Evolutionary conservation across 1,140 invertebrate species (phyloP).

Genomic region (Stenopsyche tienmushanensis): DNA sequence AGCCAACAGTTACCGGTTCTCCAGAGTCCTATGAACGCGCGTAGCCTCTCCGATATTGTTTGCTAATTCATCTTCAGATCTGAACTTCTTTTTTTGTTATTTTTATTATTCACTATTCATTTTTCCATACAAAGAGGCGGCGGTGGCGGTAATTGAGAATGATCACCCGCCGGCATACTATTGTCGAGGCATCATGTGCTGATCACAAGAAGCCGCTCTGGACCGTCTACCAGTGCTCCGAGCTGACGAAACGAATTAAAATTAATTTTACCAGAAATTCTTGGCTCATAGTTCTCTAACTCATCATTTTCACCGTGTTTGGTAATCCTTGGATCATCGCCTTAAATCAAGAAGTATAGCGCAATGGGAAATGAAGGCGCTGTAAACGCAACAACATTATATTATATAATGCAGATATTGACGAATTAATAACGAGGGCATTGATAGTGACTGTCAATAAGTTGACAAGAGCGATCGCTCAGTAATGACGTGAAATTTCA

Average conservation of each 20-base stretch:
- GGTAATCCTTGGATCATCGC: too few species aligned
- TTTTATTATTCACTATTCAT: neutral
- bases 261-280: neutral
- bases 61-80: slow-evolving; percentile 24
- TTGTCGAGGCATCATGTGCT: slow-evolving; percentile 1
- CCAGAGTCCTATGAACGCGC: neutral
- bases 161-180: slow-evolving; percentile 12
- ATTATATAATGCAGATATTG: too few species aligned
- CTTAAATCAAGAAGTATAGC: too few species aligned
- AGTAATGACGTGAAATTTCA: too few species aligned
- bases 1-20: slow-evolving; percentile 18
- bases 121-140: slow-evolving; percentile 24
- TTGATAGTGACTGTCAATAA: too few species aligned
- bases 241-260: neutral
- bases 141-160: slow-evolving; percentile 1
- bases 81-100: neutral
- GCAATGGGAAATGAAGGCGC: too few species aligned
- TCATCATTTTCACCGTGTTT: too few species aligned
- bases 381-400: too few species aligned
- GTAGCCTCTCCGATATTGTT: slow-evolving; percentile 15
- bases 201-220: slow-evolving; percentile 11
- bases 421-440: too few species aligned
- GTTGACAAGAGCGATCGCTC: too few species aligned
- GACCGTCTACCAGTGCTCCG: too few species aligned
- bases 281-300: neutral